Base-by-base conservation (phyloP, 2,888 invertebrate species). In the Protodeltote pygarga region DNA sequence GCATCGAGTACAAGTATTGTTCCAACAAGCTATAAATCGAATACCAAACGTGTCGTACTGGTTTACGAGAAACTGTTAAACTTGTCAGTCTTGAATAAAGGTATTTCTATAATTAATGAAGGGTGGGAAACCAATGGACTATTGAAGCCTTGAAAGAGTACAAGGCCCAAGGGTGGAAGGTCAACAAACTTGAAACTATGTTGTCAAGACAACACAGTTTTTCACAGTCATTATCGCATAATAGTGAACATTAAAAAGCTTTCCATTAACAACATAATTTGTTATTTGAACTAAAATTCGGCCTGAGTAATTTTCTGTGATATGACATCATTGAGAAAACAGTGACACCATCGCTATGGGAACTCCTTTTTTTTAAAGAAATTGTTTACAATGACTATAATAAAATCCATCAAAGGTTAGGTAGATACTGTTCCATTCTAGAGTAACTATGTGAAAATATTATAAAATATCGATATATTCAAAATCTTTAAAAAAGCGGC, bases 181-280 rank as follows among this genome's bases (percentile, higher is more conserved):
- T 66, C 35, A 48, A 33, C 29, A 35, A 62, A 58, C 63, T 31
- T n/a, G n/a, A n/a, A n/a, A n/a, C n/a, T n/a, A n/a, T n/a, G n/a
- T n/a, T n/a, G n/a, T n/a, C n/a, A n/a, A n/a, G n/a, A n/a, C n/a
- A n/a, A n/a, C n/a, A 9, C 13, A 28, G 9, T 39, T 45, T 46
- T 21, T 13, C 25, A 25, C 21, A 23, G 44, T 46, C 38, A 44
- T 32, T 29, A 42, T 24, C 8, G 10, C 5, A 35, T 55, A 37
- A 53, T 28, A 32, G 25, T 42, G 29, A n/a, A 37, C 5, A 57
- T 38, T 9, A n/a, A n/a, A 37, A 47, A 50, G 14, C n/a, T 45
- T 60, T 59, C 44, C 37, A 47, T 29, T 39, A 51, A 57, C 25
- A 20, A 20, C 25, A 45, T 35, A 35, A 50, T 60, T 63, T 39